Evolutionary conservation across 2,888 invertebrate species (phyloP).

Genomic region (Eristalis pertinax): DNA sequence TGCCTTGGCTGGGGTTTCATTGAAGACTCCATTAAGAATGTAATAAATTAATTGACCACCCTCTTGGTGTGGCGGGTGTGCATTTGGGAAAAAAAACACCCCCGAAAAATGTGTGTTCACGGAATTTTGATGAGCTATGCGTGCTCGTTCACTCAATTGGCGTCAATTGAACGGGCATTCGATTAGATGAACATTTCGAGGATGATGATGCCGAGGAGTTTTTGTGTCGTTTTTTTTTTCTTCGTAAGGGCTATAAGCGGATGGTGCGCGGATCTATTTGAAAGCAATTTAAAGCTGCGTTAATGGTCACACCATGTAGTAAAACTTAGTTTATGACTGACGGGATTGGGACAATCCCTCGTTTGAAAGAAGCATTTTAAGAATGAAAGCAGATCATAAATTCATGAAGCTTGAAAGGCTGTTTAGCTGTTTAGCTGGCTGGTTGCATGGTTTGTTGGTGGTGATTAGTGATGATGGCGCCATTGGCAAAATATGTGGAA

Average conservation of each 20-base stretch:
- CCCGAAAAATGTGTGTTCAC: slow-evolving; percentile 37
- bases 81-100: slow-evolving; percentile 32
- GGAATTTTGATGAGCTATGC: slow-evolving; percentile 36
- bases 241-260: background rate
- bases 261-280: slow-evolving; percentile 61
- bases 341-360: slow-evolving; percentile 26
- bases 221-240: no score
- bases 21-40: slow-evolving; percentile 22
- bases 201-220: background rate
- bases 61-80: background rate
- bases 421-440: no score
- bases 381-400: slow-evolving; percentile 33
- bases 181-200: slow-evolving; percentile 3
- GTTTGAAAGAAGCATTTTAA: background rate
- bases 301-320: slow-evolving; percentile 47
- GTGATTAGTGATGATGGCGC: slow-evolving; percentile 55
- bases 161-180: slow-evolving; percentile 54
- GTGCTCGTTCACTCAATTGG: slow-evolving; percentile 49
- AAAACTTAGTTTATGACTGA: slow-evolving; percentile 47
- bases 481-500: slow-evolving; percentile 54
- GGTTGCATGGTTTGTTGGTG: background rate
- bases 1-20: slow-evolving; percentile 14
- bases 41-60: slow-evolving; percentile 52
- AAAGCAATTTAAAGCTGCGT: slow-evolving; percentile 57
- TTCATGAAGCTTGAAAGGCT: slow-evolving; percentile 23